Percentiles rank a stretch among this genome's conserved stretches.
Evolutionary conservation across 2,888 invertebrate species (phyloP).

Genomic region (Oxycera nigricornis): DNA sequence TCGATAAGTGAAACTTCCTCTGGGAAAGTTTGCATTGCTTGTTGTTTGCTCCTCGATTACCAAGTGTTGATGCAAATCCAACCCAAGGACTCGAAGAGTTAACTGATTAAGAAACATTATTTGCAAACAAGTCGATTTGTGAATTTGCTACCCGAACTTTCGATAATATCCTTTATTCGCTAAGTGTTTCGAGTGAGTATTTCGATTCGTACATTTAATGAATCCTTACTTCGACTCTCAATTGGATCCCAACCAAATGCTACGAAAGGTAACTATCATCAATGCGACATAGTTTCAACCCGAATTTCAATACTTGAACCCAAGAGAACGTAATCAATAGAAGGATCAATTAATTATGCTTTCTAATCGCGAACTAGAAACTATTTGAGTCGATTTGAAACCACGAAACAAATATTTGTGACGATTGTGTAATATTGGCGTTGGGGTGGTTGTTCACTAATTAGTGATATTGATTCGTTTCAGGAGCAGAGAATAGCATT

Average conservation of each 20-base stretch:
- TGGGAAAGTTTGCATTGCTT: too few relatives aligned
- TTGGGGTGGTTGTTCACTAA: constrained; percentile 15
- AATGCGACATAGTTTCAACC: neutral
- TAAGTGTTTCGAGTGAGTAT: neutral
- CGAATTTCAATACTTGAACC: constrained; percentile 19
- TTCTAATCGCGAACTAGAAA: neutral
- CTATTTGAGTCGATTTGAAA: neutral
- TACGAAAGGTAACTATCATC: neutral
- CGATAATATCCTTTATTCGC: neutral
- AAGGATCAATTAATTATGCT: neutral
- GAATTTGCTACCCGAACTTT: neutral
- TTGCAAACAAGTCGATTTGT: neutral
- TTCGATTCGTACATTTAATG: neutral
- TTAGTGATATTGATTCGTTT: constrained; percentile 12
- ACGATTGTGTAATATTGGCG: constrained; percentile 20
- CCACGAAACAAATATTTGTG: constrained; percentile 35
- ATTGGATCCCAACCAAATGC: too few relatives aligned
- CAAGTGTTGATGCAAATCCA: too few relatives aligned
- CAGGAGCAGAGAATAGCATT: neutral
- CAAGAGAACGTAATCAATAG: neutral
- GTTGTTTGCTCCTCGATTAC: too few relatives aligned
- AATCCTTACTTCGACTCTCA: too few relatives aligned
- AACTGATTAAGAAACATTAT: neutral
- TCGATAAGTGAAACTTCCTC: too few relatives aligned
- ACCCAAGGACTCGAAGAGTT: too few relatives aligned